Evolutionary conservation across 2,113 vertebrate genomes (phyloP), one percentile per base, ranked within the genome.

Genomic region (Platysteira castanea): DNA sequence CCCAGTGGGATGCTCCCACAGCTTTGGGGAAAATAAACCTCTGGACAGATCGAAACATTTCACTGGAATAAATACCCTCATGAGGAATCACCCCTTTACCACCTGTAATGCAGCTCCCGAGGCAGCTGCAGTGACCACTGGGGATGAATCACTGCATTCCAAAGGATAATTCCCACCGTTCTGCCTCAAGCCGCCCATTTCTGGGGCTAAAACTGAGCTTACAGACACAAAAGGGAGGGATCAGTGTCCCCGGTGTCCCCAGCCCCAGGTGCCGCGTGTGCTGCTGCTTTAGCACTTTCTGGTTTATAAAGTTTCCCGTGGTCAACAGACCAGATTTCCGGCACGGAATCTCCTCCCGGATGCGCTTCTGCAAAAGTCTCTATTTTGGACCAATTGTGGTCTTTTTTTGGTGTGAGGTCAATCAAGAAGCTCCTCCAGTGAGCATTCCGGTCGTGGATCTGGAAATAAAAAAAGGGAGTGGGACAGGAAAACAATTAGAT

Each of bases 371-470:
- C 74, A 2, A 97, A 81, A 2, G 94, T 90, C 49, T 97, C 91
- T 42, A 98, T 98, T 91, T 97, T 98, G 84, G 97, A 98, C 97
- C 97, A 98, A 0, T 98, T 98, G 30, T 98, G 97, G 84, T 97
- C 79, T 60, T 97, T 98, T 70, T 97, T 98, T 15, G 89, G 80
- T 3, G 97, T 95, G 22, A 98, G 97, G 47, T 98, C 97, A 30
- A 97, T 98, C 54, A 98, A 47, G 89, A 97, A 98, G 60, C 92
- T 98, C 37, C 94, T 97, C 97, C 97, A 97, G 70, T 98, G 96
- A 83, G 97, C 97, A 12, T 73, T 98, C 41, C 96, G 89, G 74
- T 98, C 97, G 3, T 98, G 97, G 39, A 97, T 77, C 98, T 98
- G 73, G 19, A 19, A 3, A 35, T 5, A 52, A 56, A 35, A 18